Conservation (phyloP, 2,113 vertebrate genomes). For the Halcyon senegalensis region DNA sequence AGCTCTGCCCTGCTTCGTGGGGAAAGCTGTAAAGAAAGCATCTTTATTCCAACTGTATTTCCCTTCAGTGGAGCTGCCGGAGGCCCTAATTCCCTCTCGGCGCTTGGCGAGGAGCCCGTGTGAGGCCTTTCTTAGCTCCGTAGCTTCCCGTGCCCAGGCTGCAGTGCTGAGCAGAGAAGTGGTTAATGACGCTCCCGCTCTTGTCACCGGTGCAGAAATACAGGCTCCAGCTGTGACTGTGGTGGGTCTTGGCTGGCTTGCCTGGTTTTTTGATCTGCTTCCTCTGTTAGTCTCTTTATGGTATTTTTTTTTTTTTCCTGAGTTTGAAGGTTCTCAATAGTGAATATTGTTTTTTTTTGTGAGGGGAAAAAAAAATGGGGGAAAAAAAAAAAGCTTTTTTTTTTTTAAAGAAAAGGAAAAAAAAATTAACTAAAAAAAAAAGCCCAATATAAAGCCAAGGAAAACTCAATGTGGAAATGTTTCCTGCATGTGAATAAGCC, state of each 20-base stretch:
- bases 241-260: slow-evolving; percentile 65
- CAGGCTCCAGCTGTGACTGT: slow-evolving; percentile 60
- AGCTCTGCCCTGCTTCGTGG: background rate
- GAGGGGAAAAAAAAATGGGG: too few relatives aligned
- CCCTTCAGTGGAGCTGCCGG: background rate
- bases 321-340: slow-evolving; percentile 11
- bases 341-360: slow-evolving; percentile 42
- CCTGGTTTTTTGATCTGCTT: slow-evolving; percentile 42
- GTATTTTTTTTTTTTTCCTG: background rate
- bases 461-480: background rate
- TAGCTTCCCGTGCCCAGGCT: background rate
- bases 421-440: background rate
- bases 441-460: background rate
- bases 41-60: background rate
- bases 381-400: too few relatives aligned
- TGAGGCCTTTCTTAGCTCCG: background rate
- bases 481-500: background rate
- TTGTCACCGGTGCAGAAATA: slow-evolving; percentile 60
- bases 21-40: background rate
- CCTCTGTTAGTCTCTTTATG: slow-evolving; percentile 20
- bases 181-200: slow-evolving; percentile 32
- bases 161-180: background rate
- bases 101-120: background rate
- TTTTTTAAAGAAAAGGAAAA: background rate
- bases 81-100: slow-evolving; percentile 28